Conservation (phyloP, 2,888 invertebrate genomes). For the Pyrochroa serraticornis region DNA sequence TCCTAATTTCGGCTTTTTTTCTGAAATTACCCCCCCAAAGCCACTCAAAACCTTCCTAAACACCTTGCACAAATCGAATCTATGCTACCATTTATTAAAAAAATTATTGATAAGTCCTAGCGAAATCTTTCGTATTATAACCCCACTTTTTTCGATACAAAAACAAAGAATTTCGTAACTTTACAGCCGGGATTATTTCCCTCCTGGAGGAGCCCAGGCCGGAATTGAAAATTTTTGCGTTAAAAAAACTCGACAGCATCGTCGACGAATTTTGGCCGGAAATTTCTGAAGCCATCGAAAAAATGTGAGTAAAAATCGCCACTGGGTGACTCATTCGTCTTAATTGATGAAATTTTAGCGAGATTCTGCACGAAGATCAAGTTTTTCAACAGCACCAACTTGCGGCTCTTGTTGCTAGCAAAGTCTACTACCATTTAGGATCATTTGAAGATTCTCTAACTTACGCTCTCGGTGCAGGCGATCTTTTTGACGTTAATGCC, state of each 20-base stretch:
- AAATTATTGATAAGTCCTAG: too few species aligned
- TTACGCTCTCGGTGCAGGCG: constrained; percentile 96
- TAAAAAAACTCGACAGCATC: constrained; percentile 89
- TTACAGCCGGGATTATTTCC: constrained; percentile 89
- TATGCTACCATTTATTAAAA: too few species aligned
- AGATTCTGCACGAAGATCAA: constrained; percentile 94
- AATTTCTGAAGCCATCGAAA: constrained; percentile 96
- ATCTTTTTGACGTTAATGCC: constrained; percentile 93
- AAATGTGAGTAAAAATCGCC: constrained; percentile 70
- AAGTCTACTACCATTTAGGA: constrained; percentile 97
- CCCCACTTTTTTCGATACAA: constrained; percentile 34
- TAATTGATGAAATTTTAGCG: constrained; percentile 60
- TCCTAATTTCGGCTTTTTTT: constrained; percentile 4
- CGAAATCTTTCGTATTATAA: constrained; percentile 21
- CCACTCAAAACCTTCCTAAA: background rate
- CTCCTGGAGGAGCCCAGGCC: constrained; percentile 93
- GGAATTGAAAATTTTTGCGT: constrained; percentile 91
- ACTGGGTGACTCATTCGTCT: background rate
- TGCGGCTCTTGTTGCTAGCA: constrained; percentile 96
- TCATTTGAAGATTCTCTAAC: constrained; percentile 96
- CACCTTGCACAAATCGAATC: too few species aligned
- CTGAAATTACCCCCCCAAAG: background rate
- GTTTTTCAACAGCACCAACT: constrained; percentile 86
- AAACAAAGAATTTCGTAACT: constrained; percentile 19
- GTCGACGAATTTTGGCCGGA: constrained; percentile 99